Evolutionary conservation across 2,797 vertebrate species (phyloP).

Genomic region (Sternotherus odoratus): DNA sequence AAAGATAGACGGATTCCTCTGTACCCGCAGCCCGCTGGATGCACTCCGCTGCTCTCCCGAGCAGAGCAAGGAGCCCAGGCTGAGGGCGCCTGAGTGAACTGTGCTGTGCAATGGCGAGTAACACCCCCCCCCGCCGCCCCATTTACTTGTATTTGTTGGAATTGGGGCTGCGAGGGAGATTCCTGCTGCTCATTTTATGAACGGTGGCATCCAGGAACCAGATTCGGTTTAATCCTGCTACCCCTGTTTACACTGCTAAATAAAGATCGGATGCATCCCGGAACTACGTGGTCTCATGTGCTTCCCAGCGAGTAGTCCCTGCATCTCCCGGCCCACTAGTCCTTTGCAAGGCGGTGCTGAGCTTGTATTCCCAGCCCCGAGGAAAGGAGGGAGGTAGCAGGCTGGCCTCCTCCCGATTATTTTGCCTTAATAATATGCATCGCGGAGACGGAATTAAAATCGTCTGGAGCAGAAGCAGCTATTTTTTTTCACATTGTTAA

Average conservation of each 20-base stretch:
- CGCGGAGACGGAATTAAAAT: background rate
- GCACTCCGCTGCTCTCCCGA: background rate
- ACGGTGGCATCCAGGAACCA: background rate
- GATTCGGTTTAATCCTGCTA: background rate
- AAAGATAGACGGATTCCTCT: background rate
- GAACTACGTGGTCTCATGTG: background rate
- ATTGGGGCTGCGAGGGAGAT: background rate
- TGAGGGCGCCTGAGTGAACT: too few species aligned
- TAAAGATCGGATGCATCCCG: background rate
- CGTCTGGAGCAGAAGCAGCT: background rate
- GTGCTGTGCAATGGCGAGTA: background rate
- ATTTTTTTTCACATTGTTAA: background rate
- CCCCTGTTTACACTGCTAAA: background rate
- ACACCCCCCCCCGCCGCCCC: too few species aligned
- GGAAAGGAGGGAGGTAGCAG: background rate
- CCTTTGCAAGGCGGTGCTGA: background rate
- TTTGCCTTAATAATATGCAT: background rate
- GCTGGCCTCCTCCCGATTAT: background rate
- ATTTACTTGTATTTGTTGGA: background rate
- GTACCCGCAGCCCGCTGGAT: too few species aligned
- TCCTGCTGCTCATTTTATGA: background rate
- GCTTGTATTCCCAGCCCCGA: background rate
- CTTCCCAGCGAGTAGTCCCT: background rate
- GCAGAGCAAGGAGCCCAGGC: too few species aligned
- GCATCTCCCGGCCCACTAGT: background rate